Evolutionary conservation across 2,888 invertebrate species (phyloP).

Genomic region (Pharmacophagus antenor): DNA sequence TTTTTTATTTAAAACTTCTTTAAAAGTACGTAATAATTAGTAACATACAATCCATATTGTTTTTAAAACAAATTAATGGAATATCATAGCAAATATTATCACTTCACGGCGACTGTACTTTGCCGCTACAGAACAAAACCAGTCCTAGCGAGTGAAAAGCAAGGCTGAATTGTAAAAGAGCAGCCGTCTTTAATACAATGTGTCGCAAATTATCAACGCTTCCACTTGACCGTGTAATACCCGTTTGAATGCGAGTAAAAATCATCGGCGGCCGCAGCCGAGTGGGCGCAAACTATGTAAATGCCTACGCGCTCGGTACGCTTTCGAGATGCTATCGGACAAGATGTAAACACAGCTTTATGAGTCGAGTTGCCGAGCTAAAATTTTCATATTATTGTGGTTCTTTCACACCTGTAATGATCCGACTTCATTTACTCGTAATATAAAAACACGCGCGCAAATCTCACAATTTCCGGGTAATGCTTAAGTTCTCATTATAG

Average conservation of each 20-base stretch:
- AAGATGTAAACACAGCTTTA: slow-evolving; percentile 45
- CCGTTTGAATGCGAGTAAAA: slow-evolving; percentile 60
- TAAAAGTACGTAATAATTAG: no score
- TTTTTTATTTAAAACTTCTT: no score
- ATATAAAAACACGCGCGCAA: background rate
- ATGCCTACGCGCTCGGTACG: slow-evolving; percentile 69
- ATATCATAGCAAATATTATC: slow-evolving; percentile 7
- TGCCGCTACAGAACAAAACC: slow-evolving; percentile 63
- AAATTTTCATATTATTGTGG: slow-evolving; percentile 44
- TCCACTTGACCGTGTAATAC: slow-evolving; percentile 67
- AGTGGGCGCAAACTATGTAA: slow-evolving; percentile 73
- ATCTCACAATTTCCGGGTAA: background rate
- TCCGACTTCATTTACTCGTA: background rate
- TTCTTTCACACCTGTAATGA: slow-evolving; percentile 27
- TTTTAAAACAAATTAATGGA: background rate
- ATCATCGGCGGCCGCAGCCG: slow-evolving; percentile 56
- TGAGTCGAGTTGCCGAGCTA: slow-evolving; percentile 54
- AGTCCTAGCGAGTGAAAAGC: slow-evolving; percentile 61
- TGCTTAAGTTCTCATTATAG: background rate
- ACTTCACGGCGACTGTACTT: slow-evolving; percentile 42
- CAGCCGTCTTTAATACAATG: slow-evolving; percentile 47
- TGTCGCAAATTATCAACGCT: slow-evolving; percentile 54
- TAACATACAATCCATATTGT: no score
- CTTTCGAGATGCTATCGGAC: slow-evolving; percentile 69
- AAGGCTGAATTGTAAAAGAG: slow-evolving; percentile 57